phyloP scores from a whole-genome alignment of 37 sponge, comb jelly and placozoan genomes.

The Corticium candelabrum region DNA sequence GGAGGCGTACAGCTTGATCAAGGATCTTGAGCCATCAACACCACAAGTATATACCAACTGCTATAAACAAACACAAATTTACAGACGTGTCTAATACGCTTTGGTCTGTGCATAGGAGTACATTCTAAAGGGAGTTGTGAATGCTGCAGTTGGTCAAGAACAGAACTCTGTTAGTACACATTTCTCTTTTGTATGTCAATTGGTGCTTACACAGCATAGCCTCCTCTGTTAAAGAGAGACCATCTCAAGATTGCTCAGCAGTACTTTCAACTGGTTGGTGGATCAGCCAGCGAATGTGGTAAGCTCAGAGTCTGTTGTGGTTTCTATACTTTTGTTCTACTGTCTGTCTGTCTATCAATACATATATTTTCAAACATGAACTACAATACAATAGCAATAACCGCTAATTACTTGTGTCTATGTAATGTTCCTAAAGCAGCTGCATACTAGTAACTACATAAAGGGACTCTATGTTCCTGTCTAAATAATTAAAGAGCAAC shows the following conservation, averaged over 20 bases:
- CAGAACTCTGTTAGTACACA: constrained; percentile 49
- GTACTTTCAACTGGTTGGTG: constrained; percentile 96
- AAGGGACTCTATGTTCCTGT: too few species aligned
- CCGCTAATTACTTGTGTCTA: too few species aligned
- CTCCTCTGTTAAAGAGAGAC: constrained; percentile 45
- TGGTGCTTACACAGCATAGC: not conserved
- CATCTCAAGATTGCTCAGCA: constrained; percentile 88
- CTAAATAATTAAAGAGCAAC: too few species aligned
- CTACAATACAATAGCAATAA: too few species aligned
- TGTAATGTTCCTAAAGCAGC: too few species aligned
- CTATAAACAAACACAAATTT: not conserved
- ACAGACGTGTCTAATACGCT: not conserved
- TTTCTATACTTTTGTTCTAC: too few species aligned
- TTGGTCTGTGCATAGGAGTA: constrained; percentile 63
- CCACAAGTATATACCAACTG: constrained; percentile 29
- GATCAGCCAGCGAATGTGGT: constrained; percentile 96
- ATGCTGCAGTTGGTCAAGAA: constrained; percentile 90
- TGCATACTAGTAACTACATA: too few species aligned
- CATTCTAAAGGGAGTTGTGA: constrained; percentile 90
- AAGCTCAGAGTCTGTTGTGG: constrained; percentile 1
- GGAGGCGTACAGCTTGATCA: constrained; percentile 82
- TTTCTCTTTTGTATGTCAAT: not conserved
- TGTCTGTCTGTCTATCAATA: too few species aligned
- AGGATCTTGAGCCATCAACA: constrained; percentile 84
- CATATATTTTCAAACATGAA: too few species aligned